Percentiles rank a stretch among this genome's conserved stretches.
Evolutionary conservation across 2,888 invertebrate genomes (phyloP).

Genomic region (Polydrusus tereticollis): DNA sequence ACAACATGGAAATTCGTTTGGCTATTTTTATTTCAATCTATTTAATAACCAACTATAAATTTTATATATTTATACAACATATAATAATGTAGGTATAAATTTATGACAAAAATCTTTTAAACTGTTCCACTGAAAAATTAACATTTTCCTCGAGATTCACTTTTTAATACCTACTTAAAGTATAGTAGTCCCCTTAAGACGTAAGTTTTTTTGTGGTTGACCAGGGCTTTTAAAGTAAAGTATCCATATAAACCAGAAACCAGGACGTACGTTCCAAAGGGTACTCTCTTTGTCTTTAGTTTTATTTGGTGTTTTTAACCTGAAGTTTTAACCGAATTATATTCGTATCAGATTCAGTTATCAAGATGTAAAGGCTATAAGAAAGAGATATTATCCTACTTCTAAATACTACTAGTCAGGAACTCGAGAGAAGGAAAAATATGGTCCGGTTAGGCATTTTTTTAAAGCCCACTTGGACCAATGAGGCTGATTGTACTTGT

Average conservation of each 20-base stretch:
- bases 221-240: too few relatives aligned
- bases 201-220: neutral
- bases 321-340: conserved; percentile 18
- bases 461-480: conserved; percentile 33
- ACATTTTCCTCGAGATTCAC: neutral
- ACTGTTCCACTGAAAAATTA: neutral
- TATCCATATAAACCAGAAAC: too few relatives aligned
- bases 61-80: neutral
- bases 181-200: too few relatives aligned
- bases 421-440: conserved; percentile 66
- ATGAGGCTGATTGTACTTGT: conserved; percentile 67
- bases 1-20: too few relatives aligned
- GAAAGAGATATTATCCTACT: conserved; percentile 50
- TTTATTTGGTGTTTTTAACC: conserved; percentile 1
- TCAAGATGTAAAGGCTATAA: conserved; percentile 32
- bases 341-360: conserved; percentile 18
- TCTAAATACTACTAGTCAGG: conserved; percentile 64
- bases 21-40: too few relatives aligned
- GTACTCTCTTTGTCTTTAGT: neutral
- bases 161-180: neutral
- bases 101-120: neutral
- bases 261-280: neutral
- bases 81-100: neutral
- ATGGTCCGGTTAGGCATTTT: conserved; percentile 32
- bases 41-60: too few relatives aligned